Conservation (phyloP, 2,113 vertebrate species). For the Varanus komodoensis region DNA sequence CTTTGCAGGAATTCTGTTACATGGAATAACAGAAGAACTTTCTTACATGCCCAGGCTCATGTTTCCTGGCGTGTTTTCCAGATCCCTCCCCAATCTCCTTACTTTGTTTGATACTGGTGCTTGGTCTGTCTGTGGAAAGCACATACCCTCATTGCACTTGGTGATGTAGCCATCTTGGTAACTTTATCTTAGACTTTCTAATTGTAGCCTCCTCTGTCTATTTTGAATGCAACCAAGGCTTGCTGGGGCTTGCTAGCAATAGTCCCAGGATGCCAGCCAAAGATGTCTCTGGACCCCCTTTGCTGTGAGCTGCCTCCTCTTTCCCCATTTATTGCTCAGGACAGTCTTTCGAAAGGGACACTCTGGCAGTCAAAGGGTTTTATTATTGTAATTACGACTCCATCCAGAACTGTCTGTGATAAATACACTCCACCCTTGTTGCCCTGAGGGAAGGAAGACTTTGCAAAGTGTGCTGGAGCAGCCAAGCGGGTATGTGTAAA, state of each 20-base stretch:
- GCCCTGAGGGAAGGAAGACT: conserved; percentile 58
- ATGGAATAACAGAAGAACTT: background rate
- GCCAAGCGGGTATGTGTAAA: conserved; percentile 56
- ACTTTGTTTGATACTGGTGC: conserved; percentile 60
- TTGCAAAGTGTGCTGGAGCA: conserved; percentile 50
- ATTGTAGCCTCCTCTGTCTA: conserved; percentile 74
- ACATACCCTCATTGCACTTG: conserved; percentile 66
- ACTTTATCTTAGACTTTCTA: conserved; percentile 75
- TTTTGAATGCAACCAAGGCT: conserved; percentile 77
- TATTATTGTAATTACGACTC: conserved; percentile 70
- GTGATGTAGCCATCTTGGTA: conserved; percentile 77
- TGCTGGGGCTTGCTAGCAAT: conserved; percentile 68
- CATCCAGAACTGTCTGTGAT: conserved; percentile 58
- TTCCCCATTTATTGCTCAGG: conserved; percentile 53
- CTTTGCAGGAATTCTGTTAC: background rate
- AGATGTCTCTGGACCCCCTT: conserved; percentile 44
- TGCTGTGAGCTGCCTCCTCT: conserved; percentile 57
- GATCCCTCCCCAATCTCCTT: conserved; percentile 13
- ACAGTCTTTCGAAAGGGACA: conserved; percentile 66
- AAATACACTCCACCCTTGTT: conserved; percentile 69
- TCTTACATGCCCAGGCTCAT: background rate
- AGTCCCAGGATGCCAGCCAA: conserved; percentile 70
- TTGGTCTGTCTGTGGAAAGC: conserved; percentile 59
- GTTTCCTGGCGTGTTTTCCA: conserved; percentile 24
- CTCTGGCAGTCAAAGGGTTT: conserved; percentile 62